phyloP scores from a whole-genome alignment of 2,797 vertebrate genomes.

The Bovichtus diacanthus region DNA sequence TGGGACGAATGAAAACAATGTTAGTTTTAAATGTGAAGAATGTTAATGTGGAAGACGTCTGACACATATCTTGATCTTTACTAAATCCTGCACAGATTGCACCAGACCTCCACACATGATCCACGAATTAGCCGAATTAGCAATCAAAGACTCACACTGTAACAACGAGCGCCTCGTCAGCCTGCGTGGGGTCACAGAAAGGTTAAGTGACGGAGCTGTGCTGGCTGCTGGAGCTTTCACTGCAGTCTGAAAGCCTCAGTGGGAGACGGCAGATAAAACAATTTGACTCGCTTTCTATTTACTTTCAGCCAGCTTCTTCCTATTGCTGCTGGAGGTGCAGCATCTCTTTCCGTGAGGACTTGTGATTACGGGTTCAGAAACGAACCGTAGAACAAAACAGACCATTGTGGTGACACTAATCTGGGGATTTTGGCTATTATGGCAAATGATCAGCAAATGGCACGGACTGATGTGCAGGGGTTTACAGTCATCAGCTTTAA shows the following conservation, averaged over 20 bases:
- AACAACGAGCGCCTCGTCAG: not conserved
- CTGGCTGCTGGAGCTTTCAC: constrained; percentile 48
- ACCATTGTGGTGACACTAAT: constrained; percentile 65
- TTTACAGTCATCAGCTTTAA: constrained; percentile 7
- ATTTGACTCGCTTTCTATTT: constrained; percentile 82
- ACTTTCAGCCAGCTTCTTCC: constrained; percentile 66
- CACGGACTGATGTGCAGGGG: not conserved
- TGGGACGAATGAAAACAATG: not conserved
- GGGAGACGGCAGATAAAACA: constrained; percentile 83
- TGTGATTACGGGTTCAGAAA: constrained; percentile 69
- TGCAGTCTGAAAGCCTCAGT: constrained; percentile 83
- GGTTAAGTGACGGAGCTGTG: constrained; percentile 25
- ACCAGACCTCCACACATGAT: not conserved
- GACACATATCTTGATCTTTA: not conserved
- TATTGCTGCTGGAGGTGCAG: constrained; percentile 40
- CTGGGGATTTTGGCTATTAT: constrained; percentile 47
- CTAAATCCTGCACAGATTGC: not conserved
- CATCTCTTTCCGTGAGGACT: constrained; percentile 39
- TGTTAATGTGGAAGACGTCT: not conserved
- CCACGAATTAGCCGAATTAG: not conserved
- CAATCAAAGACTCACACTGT: not conserved
- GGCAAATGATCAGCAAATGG: constrained; percentile 47
- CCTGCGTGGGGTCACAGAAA: constrained; percentile 43
- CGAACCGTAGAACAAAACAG: constrained; percentile 49
- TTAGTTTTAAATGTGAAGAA: not conserved